These are phyloP conservation scores for Yponomeuta cagnagella DNA, from an alignment of 2,888 invertebrate genomes.

Conservation along the genomic window DNA sequence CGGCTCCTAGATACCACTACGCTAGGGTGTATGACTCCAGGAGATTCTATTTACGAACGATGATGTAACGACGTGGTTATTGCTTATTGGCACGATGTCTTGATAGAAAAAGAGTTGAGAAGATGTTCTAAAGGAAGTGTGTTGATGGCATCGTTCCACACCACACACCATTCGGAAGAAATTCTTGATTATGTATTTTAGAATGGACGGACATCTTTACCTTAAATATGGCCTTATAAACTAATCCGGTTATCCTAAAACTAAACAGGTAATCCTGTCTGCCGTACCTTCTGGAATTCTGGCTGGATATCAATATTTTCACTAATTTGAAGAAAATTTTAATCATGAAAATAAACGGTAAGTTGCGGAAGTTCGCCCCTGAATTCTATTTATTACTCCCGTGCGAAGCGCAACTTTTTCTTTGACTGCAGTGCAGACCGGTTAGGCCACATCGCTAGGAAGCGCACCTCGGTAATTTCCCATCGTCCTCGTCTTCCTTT, in stretches of 20 bases:
- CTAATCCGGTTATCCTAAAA: no score
- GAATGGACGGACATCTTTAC: no score
- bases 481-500: slow-evolving; percentile 35
- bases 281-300: no score
- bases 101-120: slow-evolving; percentile 22
- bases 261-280: no score
- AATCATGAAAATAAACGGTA: background rate
- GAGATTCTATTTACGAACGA: slow-evolving; percentile 68
- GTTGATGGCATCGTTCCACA: background rate
- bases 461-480: slow-evolving; percentile 38
- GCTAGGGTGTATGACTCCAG: slow-evolving; percentile 57
- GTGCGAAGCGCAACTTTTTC: slow-evolving; percentile 43
- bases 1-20: slow-evolving; percentile 60
- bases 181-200: no score
- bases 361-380: background rate
- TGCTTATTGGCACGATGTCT: slow-evolving; percentile 21
- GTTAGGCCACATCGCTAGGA: slow-evolving; percentile 41
- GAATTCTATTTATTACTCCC: slow-evolving; percentile 1
- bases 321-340: background rate
- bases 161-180: no score
- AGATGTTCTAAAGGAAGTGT: background rate
- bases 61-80: slow-evolving; percentile 57
- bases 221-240: no score
- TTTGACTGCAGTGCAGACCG: slow-evolving; percentile 46
- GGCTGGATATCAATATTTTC: no score